A percentile compares a stretch with the other conserved stretches of the same genome.
These are phyloP conservation scores for Hymenopus coronatus DNA, from an alignment of 2,888 invertebrate genomes.

Conservation along the genomic window DNA sequence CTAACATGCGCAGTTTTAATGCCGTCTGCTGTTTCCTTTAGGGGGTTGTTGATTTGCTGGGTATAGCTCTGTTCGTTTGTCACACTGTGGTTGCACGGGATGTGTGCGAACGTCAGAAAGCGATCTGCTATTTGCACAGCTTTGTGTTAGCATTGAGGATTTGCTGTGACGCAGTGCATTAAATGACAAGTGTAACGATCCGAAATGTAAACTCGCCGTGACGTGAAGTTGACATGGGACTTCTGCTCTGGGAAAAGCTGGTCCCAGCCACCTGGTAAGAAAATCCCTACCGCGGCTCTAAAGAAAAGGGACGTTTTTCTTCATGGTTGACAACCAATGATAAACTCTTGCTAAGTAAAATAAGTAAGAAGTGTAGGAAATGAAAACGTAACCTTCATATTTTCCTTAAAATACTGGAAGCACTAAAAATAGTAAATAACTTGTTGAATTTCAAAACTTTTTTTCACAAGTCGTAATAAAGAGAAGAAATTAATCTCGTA, in stretches of 20 bases:
- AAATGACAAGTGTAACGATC: background rate
- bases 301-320: too few relatives aligned
- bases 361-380: too few relatives aligned
- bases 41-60: background rate
- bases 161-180: background rate
- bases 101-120: background rate
- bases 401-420: too few relatives aligned
- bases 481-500: too few relatives aligned
- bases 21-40: background rate
- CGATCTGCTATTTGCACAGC: background rate
- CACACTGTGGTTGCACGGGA: background rate
- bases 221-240: background rate
- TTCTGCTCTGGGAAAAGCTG: background rate
- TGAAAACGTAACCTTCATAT: too few relatives aligned
- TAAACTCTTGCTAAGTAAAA: too few relatives aligned
- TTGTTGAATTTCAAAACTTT: too few relatives aligned
- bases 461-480: too few relatives aligned
- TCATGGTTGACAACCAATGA: too few relatives aligned
- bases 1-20: background rate
- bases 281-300: too few relatives aligned
- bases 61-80: background rate
- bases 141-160: background rate
- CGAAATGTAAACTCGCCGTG: background rate
- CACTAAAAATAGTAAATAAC: too few relatives aligned
- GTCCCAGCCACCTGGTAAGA: too few relatives aligned